These are phyloP conservation scores for Poecilia latipinna DNA, from an alignment of 2,113 vertebrate genomes.

Conservation along the genomic window DNA sequence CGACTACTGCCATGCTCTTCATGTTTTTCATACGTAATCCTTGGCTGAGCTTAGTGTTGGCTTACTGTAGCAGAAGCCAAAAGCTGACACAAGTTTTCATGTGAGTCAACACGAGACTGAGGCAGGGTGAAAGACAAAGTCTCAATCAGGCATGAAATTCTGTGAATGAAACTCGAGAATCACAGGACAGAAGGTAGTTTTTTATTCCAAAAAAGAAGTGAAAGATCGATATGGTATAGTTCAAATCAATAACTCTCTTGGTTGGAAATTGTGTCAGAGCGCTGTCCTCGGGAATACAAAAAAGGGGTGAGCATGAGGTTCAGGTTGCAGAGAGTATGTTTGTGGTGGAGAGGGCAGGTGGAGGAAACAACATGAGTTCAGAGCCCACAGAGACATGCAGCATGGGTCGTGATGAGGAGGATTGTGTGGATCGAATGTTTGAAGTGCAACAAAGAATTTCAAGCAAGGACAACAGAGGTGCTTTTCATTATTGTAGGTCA, in stretches of 20 bases:
- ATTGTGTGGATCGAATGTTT: constrained; percentile 40
- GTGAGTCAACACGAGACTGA: constrained; percentile 51
- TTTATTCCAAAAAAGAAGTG: constrained; percentile 42
- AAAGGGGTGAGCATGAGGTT: constrained; percentile 35
- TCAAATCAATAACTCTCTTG: constrained; percentile 61
- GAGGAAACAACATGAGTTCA: constrained; percentile 45
- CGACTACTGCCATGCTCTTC: constrained; percentile 34
- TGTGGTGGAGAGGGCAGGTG: constrained; percentile 40
- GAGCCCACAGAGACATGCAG: constrained; percentile 31
- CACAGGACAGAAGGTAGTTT: constrained; percentile 55
- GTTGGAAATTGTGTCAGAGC: constrained; percentile 53
- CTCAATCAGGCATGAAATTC: constrained; percentile 37
- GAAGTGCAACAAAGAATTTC: constrained; percentile 21
- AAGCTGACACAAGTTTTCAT: constrained; percentile 44
- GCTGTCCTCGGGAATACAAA: constrained; percentile 62
- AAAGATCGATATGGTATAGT: constrained; percentile 60
- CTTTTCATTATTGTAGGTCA: background rate
- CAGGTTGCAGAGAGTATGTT: constrained; percentile 40
- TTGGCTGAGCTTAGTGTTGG: constrained; percentile 13
- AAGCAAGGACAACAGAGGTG: constrained; percentile 6
- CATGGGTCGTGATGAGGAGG: constrained; percentile 34
- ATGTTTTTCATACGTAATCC: constrained; percentile 40
- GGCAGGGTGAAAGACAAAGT: constrained; percentile 38
- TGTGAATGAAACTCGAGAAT: constrained; percentile 42
- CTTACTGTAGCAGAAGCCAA: constrained; percentile 18